Evolutionary conservation across 2,888 invertebrate species (phyloP), one percentile per base, ranked within the genome.

Genomic region (Ceratothoa steindachneri): DNA sequence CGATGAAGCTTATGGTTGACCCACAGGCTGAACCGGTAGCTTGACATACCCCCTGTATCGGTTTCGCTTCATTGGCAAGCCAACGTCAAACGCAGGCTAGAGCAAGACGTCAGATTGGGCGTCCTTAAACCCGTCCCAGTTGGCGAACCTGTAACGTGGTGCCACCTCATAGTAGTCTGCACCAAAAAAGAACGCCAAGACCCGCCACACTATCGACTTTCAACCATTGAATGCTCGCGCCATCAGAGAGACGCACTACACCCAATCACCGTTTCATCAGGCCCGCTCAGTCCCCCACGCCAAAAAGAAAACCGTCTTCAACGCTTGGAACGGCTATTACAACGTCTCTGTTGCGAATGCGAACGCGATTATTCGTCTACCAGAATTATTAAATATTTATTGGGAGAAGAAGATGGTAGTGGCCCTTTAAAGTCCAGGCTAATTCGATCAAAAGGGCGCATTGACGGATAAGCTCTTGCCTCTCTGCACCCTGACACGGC

Each of bases 101-200:
- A 75, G 53, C 69, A 60, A 12, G 72, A 75, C 30, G 72, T 75
- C 41, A 1, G 12, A 4, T 28, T 31, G 1, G 70, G 73, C 0
- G 65, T 69, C 5, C 1, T 55, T 22, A 55, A 69, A 19, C 55
- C 69, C 5, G 69, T 69, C 9, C 69, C 69, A 12, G 28, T 71
- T 30, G 67, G 71, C 51, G 60, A 53, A 12, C 55, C 67, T 9
- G 67, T 67, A 0, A 60, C 69, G 19, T 70, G n/a, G 60, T 76
- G 70, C 51, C 24, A 64, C 0, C 5, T 71, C 0, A 73, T 76
- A 71, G 68, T 76, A 65, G 71, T 76, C 9, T 28, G 27, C 3
- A 12, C 73, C 41, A 76, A 73, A 24, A 76, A 68, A 22, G 24
- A 60, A 1, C 71, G 64, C 3, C 71, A 76, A 52, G n/a, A n/a